Conservation (phyloP, 2,888 invertebrate species). For the Lumbricus terrestris region DNA sequence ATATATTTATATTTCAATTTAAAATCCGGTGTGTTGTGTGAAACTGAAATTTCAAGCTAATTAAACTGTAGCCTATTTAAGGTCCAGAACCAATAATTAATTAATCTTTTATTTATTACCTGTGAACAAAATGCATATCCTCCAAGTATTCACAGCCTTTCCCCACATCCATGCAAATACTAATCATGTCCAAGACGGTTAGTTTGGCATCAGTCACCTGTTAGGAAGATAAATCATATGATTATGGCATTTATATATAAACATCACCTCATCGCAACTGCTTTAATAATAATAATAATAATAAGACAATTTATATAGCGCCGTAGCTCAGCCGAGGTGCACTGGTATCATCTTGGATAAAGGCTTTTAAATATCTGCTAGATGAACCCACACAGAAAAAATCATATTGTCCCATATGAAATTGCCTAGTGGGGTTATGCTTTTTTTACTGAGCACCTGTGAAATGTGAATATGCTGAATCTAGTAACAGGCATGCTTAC, state of each 20-base stretch:
- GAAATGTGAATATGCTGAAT: too few relatives aligned
- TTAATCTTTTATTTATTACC: conserved; percentile 45
- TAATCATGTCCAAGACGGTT: conserved; percentile 78
- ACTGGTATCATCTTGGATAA: too few relatives aligned
- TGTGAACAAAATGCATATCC: conserved; percentile 79
- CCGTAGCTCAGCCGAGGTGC: too few relatives aligned
- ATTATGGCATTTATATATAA: background rate
- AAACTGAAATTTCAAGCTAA: background rate
- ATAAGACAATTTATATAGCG: too few relatives aligned
- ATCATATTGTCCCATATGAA: too few relatives aligned
- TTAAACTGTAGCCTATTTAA: background rate
- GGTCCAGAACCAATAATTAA: background rate
- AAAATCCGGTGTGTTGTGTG: background rate
- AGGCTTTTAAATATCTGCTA: background rate
- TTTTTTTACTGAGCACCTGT: too few relatives aligned
- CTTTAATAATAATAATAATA: too few relatives aligned
- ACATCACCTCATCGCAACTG: background rate
- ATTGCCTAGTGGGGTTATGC: too few relatives aligned
- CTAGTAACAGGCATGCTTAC: too few relatives aligned
- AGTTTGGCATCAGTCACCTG: conserved; percentile 58
- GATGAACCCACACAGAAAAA: background rate
- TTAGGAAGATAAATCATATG: background rate
- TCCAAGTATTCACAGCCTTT: conserved; percentile 92
- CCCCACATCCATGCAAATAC: conserved; percentile 93
- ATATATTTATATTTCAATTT: background rate